Conservation (phyloP, 2,797 vertebrate species). For the Tokudaia tokunoshimensis region DNA sequence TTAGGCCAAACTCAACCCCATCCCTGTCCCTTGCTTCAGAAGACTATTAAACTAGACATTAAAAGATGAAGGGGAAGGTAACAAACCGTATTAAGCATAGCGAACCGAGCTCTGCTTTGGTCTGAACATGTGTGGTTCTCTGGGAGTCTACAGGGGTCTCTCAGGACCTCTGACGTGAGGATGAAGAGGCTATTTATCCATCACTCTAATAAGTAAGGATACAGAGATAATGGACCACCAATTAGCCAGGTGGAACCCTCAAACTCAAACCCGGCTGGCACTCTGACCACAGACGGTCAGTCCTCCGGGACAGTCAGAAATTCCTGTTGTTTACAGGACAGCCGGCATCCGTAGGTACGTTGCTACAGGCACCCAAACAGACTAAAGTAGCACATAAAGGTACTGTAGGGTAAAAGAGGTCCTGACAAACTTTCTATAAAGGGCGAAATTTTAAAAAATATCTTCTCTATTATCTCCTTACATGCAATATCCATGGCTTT, state of each 20-base stretch:
- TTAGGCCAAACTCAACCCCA: neutral
- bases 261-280: neutral
- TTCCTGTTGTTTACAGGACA: neutral
- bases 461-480: slow-evolving; percentile 25
- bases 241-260: neutral
- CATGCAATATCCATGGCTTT: neutral
- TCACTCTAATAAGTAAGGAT: neutral
- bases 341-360: neutral
- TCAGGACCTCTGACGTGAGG: neutral
- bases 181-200: no score
- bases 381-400: neutral
- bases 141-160: neutral
- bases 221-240: neutral
- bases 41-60: slow-evolving; percentile 19
- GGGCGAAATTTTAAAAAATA: neutral
- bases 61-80: neutral
- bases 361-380: neutral
- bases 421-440: slow-evolving; percentile 16
- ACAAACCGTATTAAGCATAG: neutral
- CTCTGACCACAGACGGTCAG: neutral
- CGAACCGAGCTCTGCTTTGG: neutral
- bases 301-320: neutral
- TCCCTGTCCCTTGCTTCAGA: neutral
- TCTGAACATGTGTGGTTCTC: neutral
- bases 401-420: neutral